Base-by-base conservation (phyloP, 1,140 invertebrate species). In the Achatina immaculata region DNA sequence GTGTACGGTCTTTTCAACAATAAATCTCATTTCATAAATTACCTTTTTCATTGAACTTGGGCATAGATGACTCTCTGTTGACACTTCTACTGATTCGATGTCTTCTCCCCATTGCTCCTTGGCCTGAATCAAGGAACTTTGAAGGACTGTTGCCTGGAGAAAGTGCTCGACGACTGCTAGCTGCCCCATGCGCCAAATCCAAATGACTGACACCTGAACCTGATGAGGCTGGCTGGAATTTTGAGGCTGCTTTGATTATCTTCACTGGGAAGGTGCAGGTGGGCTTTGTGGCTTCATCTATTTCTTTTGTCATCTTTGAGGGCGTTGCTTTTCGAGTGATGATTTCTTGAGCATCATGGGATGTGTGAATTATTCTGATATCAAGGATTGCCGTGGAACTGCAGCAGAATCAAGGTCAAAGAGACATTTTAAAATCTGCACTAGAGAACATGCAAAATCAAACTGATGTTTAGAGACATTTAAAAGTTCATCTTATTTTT, bases 361-460 rank as follows among this genome's bases (percentile, higher is more conserved):
- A 90, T 66, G 92, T 92, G 4, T 94, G 93, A 72, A 95, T 93
- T 82, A 95, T 93, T 85, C 93, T 92, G 78, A 95, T 88, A 72
- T 93, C 91, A 76, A 91, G 80, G 82, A 94, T 95, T 85, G 94
- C 93, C 80, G 89, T 91, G 55, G 93, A 93, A 84, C 94, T 95
- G 86, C 62, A 92, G 92, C 81, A 69, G 34, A 66, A 76, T 81
- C 42, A 80, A 82, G 42, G 81, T 48, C n/a, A 55, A 55, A 55
- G 14, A n/a, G 51, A 14, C n/a, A 55, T n/a, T n/a, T 55, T 55
- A 16, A 16, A 55, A 16, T 16, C 14, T 55, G 14, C n/a, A 16
- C 51, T 55, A 55, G n/a, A n/a, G 51, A 16, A 55, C 51, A 55
- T 16, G n/a, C 14, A n/a, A 55, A 55, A 14, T 14, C 51, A 55